phyloP scores from a whole-genome alignment of 2,113 vertebrate species.

The Anas platyrhynchos region DNA sequence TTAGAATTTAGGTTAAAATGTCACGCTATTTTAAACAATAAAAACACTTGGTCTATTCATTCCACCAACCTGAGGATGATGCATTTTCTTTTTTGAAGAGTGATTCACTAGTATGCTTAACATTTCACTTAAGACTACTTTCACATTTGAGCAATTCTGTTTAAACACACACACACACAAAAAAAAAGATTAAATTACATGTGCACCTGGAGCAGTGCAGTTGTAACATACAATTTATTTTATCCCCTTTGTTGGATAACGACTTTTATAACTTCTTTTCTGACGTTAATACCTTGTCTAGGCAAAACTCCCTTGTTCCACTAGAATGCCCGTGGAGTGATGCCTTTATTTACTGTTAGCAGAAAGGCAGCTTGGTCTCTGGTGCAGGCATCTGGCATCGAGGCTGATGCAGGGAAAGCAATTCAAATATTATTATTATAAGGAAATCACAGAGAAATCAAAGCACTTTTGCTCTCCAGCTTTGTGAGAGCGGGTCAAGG shows the following conservation, averaged over 20 bases:
- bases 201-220: not conserved
- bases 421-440: not conserved
- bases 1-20: not conserved
- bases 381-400: not conserved
- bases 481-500: not conserved
- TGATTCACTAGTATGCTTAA: not conserved
- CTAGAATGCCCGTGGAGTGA: not conserved
- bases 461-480: not conserved
- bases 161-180: not conserved
- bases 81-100: not conserved
- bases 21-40: not conserved
- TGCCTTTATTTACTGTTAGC: not conserved
- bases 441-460: not conserved
- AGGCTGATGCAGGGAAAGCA: not conserved
- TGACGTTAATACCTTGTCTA: not conserved
- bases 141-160: not conserved
- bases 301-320: not conserved
- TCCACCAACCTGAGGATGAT: not conserved
- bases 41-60: not conserved
- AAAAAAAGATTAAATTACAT: too few relatives aligned
- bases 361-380: not conserved
- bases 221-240: not conserved
- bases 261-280: not conserved
- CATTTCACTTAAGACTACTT: not conserved
- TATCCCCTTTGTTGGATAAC: not conserved